phyloP scores from a whole-genome alignment of 2,113 vertebrate species.

The Cyanoliseus patagonus region DNA sequence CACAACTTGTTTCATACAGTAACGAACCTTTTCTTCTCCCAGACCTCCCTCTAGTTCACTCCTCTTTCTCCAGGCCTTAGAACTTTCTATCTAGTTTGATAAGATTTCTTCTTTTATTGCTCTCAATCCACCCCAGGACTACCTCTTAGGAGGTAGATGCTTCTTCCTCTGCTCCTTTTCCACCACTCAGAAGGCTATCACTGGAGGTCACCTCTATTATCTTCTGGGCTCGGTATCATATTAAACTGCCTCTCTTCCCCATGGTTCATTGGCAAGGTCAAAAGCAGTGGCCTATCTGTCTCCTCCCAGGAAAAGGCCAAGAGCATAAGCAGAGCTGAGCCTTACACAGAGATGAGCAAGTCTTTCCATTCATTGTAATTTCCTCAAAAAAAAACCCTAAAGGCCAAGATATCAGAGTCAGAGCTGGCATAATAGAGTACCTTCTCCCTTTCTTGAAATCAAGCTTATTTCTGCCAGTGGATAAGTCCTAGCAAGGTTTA shows the following conservation, averaged over 20 bases:
- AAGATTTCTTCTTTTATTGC: not conserved
- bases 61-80: not conserved
- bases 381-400: not conserved
- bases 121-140: not conserved
- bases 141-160: not conserved
- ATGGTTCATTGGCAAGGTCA: not conserved
- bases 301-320: not conserved
- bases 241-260: not conserved
- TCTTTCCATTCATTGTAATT: not conserved
- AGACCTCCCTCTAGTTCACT: not conserved
- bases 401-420: not conserved
- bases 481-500: not conserved
- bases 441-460: not conserved
- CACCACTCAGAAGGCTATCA: not conserved
- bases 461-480: not conserved
- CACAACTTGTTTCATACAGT: not conserved
- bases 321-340: not conserved
- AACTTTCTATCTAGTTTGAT: not conserved
- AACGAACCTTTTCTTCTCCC: not conserved
- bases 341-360: rapidly evolving
- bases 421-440: not conserved
- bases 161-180: not conserved
- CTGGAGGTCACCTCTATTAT: not conserved
- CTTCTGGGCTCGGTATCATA: not conserved
- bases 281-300: not conserved